Base-by-base conservation (phyloP, 2,113 vertebrate genomes). In the Sitta europaea region DNA sequence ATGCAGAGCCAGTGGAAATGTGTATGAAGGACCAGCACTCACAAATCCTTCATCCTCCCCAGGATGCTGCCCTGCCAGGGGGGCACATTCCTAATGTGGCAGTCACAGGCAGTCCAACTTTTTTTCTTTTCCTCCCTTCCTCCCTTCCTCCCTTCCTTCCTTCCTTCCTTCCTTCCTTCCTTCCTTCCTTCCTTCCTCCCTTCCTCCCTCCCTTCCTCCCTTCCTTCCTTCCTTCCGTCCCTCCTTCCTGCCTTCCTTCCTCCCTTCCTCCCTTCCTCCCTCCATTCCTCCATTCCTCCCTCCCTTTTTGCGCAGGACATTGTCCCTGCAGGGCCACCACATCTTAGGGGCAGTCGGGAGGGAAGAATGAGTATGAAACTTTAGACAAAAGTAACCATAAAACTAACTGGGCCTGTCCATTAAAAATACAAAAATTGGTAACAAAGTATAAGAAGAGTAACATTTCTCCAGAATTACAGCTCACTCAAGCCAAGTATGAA, bases 71-170 rank as follows among this genome's bases (percentile, higher is more conserved):
- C 3, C 2, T 8, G 2, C 47, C 9, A 7, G 17, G 6, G 14
- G 12, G 33, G 45, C 74, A 48, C 25, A 2, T n/a, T 38, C 12
- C 33, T 10, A 17, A 27, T 0, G 0, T 1, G 5, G n/a, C 2
- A 5, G 13, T 11, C 10, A 68, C 5, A 1, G 36, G 36, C 9
- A 88, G n/a, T n/a, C n/a, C n/a, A n/a, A n/a, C n/a, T n/a, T n/a
- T n/a, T n/a, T n/a, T n/a, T n/a, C n/a, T n/a, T n/a, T n/a, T n/a
- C n/a, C n/a, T n/a, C n/a, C n/a, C n/a, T n/a, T n/a, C n/a, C n/a
- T n/a, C n/a, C n/a, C n/a, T n/a, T n/a, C n/a, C n/a, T n/a, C n/a
- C n/a, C n/a, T n/a, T n/a, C n/a, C n/a, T n/a, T n/a, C n/a, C n/a
- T n/a, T n/a, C n/a, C n/a, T n/a, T n/a, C n/a, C n/a, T n/a, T n/a